phyloP scores from a whole-genome alignment of 1,140 invertebrate genomes.

The Thaumatotibia leucotreta region DNA sequence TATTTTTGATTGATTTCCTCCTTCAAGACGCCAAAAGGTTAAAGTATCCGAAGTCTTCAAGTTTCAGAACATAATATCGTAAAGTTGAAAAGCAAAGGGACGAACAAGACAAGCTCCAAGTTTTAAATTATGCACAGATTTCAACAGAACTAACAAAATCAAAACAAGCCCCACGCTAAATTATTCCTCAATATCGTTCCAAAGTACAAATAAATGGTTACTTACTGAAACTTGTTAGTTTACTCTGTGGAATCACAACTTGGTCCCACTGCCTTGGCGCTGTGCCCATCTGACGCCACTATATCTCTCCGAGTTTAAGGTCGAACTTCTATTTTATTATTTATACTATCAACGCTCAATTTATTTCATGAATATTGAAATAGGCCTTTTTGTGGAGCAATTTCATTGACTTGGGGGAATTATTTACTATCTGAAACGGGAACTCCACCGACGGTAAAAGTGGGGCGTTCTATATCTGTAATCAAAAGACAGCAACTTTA shows the following conservation, averaged over 20 bases:
- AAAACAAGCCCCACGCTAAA: slow-evolving; percentile 2
- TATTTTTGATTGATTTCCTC: background rate
- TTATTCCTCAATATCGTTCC: slow-evolving; percentile 10
- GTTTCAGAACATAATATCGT: background rate
- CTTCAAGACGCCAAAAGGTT: background rate
- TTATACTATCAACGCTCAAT: slow-evolving; percentile 11
- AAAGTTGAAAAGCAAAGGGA: background rate
- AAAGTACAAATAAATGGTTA: slow-evolving; percentile 5
- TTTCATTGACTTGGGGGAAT: background rate
- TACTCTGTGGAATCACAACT: slow-evolving; percentile 1
- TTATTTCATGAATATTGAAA: slow-evolving; percentile 14
- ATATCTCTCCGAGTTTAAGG: slow-evolving; percentile 2
- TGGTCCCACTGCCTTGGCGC: background rate
- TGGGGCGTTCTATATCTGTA: background rate
- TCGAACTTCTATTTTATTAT: slow-evolving; percentile 2
- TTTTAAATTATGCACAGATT: slow-evolving; percentile 6
- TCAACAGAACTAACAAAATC: background rate
- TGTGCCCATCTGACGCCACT: background rate
- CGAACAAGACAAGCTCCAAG: background rate
- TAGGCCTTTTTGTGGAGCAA: background rate
- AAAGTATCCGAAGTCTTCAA: background rate
- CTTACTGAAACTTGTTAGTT: slow-evolving; percentile 9
- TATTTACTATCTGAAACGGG: background rate
- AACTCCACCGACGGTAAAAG: background rate
- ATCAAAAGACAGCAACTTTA: background rate